Evolutionary conservation across 2,797 vertebrate genomes (phyloP).

Genomic region (Oophaga sylvatica): DNA sequence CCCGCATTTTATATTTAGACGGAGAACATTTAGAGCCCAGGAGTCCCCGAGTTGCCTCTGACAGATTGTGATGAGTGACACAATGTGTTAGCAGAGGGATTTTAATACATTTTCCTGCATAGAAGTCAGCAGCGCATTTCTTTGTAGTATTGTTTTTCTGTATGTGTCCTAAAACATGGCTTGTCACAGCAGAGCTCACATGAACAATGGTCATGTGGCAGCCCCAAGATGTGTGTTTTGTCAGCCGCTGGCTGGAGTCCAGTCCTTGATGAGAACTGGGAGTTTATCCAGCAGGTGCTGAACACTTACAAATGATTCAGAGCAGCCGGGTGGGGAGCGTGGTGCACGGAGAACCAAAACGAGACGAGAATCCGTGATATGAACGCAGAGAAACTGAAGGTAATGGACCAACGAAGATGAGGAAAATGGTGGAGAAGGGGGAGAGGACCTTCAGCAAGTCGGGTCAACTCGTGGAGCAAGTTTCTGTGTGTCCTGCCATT

Average conservation of each 20-base stretch:
- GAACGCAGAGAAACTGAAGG: background rate
- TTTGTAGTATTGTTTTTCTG: slow-evolving; percentile 28
- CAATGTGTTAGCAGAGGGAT: background rate
- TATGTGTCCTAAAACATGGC: slow-evolving; percentile 42
- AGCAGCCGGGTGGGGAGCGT: slow-evolving; percentile 18
- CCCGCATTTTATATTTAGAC: slow-evolving; percentile 42
- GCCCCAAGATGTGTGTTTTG: slow-evolving; percentile 24
- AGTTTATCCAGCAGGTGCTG: slow-evolving; percentile 52
- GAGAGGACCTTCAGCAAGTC: background rate
- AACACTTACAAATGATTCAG: slow-evolving; percentile 53
- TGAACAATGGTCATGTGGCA: slow-evolving; percentile 30
- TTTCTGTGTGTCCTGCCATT: background rate
- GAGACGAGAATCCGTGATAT: slow-evolving; percentile 19
- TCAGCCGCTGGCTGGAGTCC: slow-evolving; percentile 42
- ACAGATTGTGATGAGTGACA: slow-evolving; percentile 35
- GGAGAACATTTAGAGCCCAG: slow-evolving; percentile 27
- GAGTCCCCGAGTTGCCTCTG: slow-evolving; percentile 26
- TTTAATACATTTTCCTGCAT: slow-evolving; percentile 3
- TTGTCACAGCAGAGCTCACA: slow-evolving; percentile 31
- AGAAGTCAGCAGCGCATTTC: background rate
- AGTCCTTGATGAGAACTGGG: slow-evolving; percentile 54
- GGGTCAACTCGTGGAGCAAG: background rate
- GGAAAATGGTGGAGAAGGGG: background rate
- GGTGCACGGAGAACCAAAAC: background rate
- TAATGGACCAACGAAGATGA: slow-evolving; percentile 14